These are phyloP conservation scores for Stenoptilia bipunctidactyla DNA, from an alignment of 2,888 invertebrate species.

Conservation along the genomic window DNA sequence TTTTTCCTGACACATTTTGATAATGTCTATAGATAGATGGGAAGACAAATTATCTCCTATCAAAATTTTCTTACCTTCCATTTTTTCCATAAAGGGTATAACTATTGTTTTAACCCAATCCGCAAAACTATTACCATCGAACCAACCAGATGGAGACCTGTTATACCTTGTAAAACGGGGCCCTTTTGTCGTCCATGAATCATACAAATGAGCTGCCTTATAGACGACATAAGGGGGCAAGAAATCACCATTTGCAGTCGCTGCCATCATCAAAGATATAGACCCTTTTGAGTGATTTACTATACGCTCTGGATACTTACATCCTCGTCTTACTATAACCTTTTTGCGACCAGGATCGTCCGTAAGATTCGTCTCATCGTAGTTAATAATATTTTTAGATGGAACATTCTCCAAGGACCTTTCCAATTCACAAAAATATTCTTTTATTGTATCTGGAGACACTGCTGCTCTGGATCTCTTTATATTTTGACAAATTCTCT, in stretches of 20 bases:
- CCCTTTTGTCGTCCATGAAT: conserved; percentile 36
- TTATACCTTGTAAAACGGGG: conserved; percentile 31
- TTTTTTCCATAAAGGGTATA: conserved; percentile 18
- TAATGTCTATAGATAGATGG: conserved; percentile 22
- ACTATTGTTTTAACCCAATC: conserved; percentile 25
- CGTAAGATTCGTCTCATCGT: no score
- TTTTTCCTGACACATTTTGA: conserved; percentile 23
- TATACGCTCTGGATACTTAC: conserved; percentile 31
- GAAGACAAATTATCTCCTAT: conserved; percentile 35
- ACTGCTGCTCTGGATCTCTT: conserved; percentile 16
- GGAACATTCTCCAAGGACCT: conserved; percentile 13
- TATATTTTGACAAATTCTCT: conserved; percentile 18
- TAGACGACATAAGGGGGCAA: conserved; percentile 40
- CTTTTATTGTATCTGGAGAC: conserved; percentile 12
- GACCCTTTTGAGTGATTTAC: conserved; percentile 28
- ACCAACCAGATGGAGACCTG: conserved; percentile 32
- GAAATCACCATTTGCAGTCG: conserved; percentile 27
- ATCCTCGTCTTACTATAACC: conserved; percentile 22
- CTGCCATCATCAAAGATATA: conserved; percentile 34
- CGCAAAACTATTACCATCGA: conserved; percentile 27
- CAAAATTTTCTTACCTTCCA: conserved; percentile 25
- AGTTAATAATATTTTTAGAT: conserved; percentile 14
- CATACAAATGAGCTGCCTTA: conserved; percentile 33
- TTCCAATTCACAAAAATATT: conserved; percentile 15
- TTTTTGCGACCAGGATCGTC: conserved; percentile 16